Conservation (phyloP, 2,113 vertebrate genomes). For the Phaethornis superciliosus region DNA sequence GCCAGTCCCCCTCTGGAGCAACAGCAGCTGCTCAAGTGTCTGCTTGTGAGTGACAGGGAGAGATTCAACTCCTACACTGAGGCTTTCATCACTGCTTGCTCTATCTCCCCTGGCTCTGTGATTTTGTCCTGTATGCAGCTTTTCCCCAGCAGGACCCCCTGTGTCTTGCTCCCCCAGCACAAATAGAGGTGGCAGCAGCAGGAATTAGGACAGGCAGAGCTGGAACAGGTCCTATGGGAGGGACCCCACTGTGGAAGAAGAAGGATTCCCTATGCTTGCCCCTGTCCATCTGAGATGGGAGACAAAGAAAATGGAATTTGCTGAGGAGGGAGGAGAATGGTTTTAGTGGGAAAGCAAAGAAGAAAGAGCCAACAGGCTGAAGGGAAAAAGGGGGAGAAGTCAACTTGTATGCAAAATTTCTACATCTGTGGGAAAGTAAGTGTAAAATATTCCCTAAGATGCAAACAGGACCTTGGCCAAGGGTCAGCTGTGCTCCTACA, state of each 20-base stretch:
- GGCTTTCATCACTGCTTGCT: background rate
- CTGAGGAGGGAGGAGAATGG: background rate
- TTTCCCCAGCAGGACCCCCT: background rate
- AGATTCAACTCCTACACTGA: background rate
- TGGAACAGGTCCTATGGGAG: background rate
- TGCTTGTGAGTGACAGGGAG: accelerated
- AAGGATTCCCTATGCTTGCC: background rate
- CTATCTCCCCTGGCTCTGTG: background rate
- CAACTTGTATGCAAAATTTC: background rate
- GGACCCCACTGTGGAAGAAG: background rate
- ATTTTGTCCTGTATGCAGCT: background rate
- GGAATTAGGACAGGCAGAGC: background rate
- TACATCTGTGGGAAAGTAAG: background rate
- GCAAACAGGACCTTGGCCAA: background rate
- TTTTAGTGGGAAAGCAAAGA: background rate
- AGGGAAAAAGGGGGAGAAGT: background rate
- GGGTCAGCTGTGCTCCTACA: background rate
- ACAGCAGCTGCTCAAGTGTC: background rate
- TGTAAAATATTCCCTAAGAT: background rate
- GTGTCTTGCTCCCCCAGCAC: accelerated
- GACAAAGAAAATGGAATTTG: background rate
- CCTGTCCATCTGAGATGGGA: background rate
- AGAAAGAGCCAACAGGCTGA: background rate
- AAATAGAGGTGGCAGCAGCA: background rate
- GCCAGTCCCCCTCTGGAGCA: background rate